phyloP scores from a whole-genome alignment of 2,888 invertebrate species.

The Bellardia pandia region DNA sequence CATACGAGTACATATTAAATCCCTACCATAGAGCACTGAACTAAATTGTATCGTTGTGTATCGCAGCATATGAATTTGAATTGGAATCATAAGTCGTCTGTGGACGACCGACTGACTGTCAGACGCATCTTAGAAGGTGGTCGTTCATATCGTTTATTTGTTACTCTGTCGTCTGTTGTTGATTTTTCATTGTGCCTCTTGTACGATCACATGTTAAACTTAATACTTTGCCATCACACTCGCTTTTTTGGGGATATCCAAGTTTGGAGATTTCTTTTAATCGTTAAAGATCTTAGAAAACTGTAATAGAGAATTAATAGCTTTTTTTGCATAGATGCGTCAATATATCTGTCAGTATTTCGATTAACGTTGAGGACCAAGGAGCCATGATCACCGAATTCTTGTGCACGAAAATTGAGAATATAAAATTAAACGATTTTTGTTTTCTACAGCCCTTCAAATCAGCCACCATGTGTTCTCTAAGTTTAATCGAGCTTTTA shows the following conservation, averaged over 20 bases:
- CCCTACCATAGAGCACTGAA: constrained; percentile 25
- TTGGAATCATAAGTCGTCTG: constrained; percentile 38
- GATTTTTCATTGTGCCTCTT: constrained; percentile 15
- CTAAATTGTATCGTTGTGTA: constrained; percentile 50
- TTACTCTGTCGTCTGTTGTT: background rate
- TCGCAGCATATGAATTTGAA: constrained; percentile 46
- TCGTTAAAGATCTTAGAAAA: constrained; percentile 4
- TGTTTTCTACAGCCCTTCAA: no score
- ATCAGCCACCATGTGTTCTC: no score
- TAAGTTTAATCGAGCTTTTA: no score
- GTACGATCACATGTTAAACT: constrained; percentile 36
- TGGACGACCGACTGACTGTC: constrained; percentile 25
- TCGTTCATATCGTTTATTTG: constrained; percentile 48
- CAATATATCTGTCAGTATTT: no score
- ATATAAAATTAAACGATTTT: no score
- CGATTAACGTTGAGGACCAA: no score
- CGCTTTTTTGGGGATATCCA: constrained; percentile 11
- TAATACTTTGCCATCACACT: constrained; percentile 27
- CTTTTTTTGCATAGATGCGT: no score
- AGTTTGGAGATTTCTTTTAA: constrained; percentile 27
- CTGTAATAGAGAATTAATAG: background rate
- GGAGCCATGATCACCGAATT: no score
- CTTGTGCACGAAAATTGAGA: no score
- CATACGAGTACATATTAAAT: background rate
- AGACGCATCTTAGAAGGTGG: constrained; percentile 58